Evolutionary conservation across 2,113 vertebrate genomes (phyloP).

Genomic region (Willisornis vidua): DNA sequence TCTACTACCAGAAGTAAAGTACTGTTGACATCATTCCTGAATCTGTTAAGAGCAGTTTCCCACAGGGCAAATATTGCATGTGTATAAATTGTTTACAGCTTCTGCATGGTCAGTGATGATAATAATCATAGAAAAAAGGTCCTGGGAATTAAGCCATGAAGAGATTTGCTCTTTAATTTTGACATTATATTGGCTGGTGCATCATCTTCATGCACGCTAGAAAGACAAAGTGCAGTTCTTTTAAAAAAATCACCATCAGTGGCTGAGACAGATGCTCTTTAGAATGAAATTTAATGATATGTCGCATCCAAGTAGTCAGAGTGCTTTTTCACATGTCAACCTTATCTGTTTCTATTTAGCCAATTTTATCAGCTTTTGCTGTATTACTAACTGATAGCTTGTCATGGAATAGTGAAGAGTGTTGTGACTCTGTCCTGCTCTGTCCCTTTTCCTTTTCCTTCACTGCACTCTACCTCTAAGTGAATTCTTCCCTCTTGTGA

Average conservation of each 20-base stretch:
- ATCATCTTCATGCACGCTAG: background rate
- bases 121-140: background rate
- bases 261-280: background rate
- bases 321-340: background rate
- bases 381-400: background rate
- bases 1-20: background rate
- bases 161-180: slow-evolving; percentile 23
- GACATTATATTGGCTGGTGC: background rate
- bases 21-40: background rate
- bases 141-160: background rate
- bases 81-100: background rate
- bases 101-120: background rate
- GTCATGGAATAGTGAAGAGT: background rate
- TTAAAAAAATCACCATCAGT: background rate
- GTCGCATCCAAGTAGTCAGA: background rate
- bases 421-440: background rate
- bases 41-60: background rate
- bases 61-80: slow-evolving; percentile 1
- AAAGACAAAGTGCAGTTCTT: background rate
- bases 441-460: background rate
- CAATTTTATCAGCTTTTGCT: background rate
- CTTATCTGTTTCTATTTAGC: background rate
- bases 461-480: background rate
- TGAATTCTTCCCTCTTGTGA: background rate
- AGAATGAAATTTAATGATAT: background rate